Evolutionary conservation across 1,140 invertebrate genomes (phyloP).

Genomic region (Zelostemma sp.): DNA sequence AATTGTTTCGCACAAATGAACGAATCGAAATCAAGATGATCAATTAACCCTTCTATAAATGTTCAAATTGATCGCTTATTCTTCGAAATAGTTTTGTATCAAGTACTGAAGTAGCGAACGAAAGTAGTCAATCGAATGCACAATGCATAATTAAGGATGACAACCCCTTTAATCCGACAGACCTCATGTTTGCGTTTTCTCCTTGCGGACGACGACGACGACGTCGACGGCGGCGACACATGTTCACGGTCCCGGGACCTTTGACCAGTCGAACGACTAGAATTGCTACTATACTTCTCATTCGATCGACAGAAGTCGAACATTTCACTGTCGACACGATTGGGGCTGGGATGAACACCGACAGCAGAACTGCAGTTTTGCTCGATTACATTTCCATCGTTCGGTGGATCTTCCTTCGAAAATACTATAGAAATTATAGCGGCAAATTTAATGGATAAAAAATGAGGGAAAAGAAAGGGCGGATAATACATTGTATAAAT

Average conservation of each 20-base stretch:
- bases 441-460: too few relatives aligned
- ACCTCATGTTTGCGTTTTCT: conserved; percentile 59
- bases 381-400: conserved; percentile 45
- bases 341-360: conserved; percentile 53
- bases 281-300: conserved; percentile 53
- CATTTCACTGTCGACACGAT: conserved; percentile 55
- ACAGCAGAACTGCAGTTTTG: conserved; percentile 39
- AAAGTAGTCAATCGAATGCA: conserved; percentile 14
- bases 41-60: too few relatives aligned
- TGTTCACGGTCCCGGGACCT: conserved; percentile 49
- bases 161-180: conserved; percentile 58
- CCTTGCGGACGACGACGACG: conserved; percentile 36
- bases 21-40: too few relatives aligned
- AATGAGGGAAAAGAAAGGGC: conserved; percentile 17
- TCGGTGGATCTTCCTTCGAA: conserved; percentile 9
- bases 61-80: too few relatives aligned
- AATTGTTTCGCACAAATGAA: conserved; percentile 6
- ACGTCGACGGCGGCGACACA: conserved; percentile 26
- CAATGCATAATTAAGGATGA: conserved; percentile 60
- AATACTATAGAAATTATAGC: too few relatives aligned
- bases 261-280: conserved; percentile 53
- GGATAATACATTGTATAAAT: too few relatives aligned
- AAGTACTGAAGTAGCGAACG: too few relatives aligned
- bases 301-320: conserved; percentile 48
- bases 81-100: too few relatives aligned